phyloP scores from a whole-genome alignment of 2,797 vertebrate genomes.

The Cuniculus paca region DNA sequence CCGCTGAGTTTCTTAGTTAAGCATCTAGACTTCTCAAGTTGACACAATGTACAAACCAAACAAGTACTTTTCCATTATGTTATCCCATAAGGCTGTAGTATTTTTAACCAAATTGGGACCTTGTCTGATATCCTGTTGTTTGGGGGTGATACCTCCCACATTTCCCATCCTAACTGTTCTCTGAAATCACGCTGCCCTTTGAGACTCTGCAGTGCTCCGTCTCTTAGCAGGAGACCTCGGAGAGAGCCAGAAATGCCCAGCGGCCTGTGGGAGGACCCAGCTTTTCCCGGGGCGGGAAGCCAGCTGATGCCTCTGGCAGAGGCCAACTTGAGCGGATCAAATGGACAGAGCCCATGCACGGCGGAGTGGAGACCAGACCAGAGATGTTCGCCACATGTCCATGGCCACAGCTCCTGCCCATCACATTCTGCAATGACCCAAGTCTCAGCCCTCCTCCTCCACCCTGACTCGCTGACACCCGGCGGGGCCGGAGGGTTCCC shows the following conservation, averaged over 20 bases:
- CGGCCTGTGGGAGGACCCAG: not conserved
- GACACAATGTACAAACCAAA: too few species aligned
- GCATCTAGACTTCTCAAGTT: too few species aligned
- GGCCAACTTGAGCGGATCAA: not conserved
- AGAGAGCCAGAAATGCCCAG: not conserved
- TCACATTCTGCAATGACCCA: rapidly evolving
- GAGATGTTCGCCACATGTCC: not conserved
- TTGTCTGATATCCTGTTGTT: not conserved
- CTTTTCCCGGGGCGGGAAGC: not conserved
- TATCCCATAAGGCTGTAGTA: not conserved
- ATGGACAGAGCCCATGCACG: not conserved
- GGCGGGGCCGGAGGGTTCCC: too few species aligned
- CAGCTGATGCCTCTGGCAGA: not conserved
- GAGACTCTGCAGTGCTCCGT: not conserved
- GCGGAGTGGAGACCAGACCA: not conserved
- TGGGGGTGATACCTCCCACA: not conserved
- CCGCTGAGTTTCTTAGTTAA: too few species aligned
- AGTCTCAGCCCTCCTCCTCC: not conserved
- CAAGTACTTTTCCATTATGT: too few species aligned
- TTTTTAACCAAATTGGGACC: not conserved
- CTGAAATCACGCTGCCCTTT: not conserved
- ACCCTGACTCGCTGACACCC: not conserved
- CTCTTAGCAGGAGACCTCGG: not conserved
- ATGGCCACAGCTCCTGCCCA: not conserved
- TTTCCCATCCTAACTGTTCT: not conserved